Evolutionary conservation across 1,140 invertebrate species (phyloP).

Genomic region (Holotrichia oblita): DNA sequence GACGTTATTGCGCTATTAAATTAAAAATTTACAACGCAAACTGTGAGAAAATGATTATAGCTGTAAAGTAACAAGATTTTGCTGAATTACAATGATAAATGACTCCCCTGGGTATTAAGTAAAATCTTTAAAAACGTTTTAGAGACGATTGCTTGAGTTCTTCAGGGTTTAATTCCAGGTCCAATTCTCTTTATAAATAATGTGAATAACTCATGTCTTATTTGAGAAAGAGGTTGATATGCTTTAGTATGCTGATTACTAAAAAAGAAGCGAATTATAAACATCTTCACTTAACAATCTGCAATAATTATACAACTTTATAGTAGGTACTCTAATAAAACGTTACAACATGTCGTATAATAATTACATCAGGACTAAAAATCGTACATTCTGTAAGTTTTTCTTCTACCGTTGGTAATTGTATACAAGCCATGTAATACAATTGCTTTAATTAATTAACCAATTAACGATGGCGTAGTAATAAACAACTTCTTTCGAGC

Average conservation of each 20-base stretch:
- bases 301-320: constrained; percentile 12
- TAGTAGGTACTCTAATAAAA: background rate
- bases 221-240: too few relatives aligned
- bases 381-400: constrained; percentile 11
- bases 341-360: background rate
- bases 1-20: constrained; percentile 11
- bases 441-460: constrained; percentile 36
- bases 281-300: background rate
- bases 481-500: constrained; percentile 28
- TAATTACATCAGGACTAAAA: constrained; percentile 13
- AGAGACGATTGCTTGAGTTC: too few relatives aligned
- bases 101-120: too few relatives aligned
- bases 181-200: too few relatives aligned
- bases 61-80: too few relatives aligned
- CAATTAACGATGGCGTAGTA: constrained; percentile 23
- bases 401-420: constrained; percentile 30
- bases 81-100: too few relatives aligned
- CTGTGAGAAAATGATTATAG: too few relatives aligned
- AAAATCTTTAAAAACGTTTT: too few relatives aligned
- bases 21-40: background rate
- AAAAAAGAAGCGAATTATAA: background rate
- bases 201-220: too few relatives aligned
- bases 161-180: too few relatives aligned
- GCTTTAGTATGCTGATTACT: too few relatives aligned
- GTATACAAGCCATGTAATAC: constrained; percentile 23